Base-by-base conservation (phyloP, 2,113 vertebrate species). In the Chauna torquata region DNA sequence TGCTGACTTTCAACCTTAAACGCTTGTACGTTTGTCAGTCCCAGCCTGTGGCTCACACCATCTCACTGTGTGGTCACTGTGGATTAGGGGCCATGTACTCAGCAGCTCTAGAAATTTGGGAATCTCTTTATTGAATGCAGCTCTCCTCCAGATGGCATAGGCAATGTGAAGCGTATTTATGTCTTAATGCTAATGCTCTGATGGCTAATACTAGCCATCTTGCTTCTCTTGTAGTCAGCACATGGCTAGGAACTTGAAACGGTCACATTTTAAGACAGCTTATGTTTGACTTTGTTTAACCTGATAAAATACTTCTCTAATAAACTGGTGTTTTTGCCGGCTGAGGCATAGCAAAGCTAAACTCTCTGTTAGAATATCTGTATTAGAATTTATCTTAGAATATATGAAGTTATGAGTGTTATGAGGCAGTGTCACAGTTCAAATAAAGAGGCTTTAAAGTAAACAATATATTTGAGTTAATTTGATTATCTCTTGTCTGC, bases 391-490 rank as follows among this genome's bases (percentile, higher is more conserved):
- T 22, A 0, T 40, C 1, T 23, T 45, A 6, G 34, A 36, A 40
- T 45, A 16, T 25, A 1, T 7, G 7, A 23, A n/a, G 13, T 58
- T 74, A 36, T 6, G 34, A 62, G 36, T 38, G 7, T 10, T 17
- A 0, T 1, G 16, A 72, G 14, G 3, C 54, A 9, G 5, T 23
- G 62, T 38, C 16, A 16, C 0, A 24, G 8, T 74, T 78, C 25
- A 38, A 58, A 62, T 5, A 23, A 34, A 55, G 38, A 52, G 16
- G 32, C 71, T 78, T 47, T 16, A 22, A 45, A 15, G 55, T 44
- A 23, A 79, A 3, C 4, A 3, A 5, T 6, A 2, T 9, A 0
- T 28, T 30, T 34, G 25, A 9, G 4, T 42, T 74, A 23, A 55
- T 18, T 64, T 36, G 27, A 59, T 42, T 20, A 0, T 76, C 54